Base-by-base conservation (phyloP, 2,797 vertebrate species). In the Pseudopleuronectes americanus region DNA sequence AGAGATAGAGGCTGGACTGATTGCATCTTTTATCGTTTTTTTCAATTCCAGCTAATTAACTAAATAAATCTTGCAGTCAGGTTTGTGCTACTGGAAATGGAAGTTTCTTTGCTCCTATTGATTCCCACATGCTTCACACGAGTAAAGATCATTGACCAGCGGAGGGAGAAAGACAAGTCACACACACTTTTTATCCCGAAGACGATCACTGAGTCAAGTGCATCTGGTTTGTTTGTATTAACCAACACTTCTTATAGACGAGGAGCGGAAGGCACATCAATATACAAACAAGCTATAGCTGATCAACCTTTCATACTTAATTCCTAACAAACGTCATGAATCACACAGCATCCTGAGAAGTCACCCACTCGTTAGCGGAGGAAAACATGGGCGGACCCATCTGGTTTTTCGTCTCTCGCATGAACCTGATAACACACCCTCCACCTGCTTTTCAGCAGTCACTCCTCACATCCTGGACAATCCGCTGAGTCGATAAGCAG, bases 1-100 rank as follows among this genome's bases (percentile, higher is more conserved):
- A 54, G 54, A 66, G 59, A 54, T 73, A 8, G 58, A 61, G 55
- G 66, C 56, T 13, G 19, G 57, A 45, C 28, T 45, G 75, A 89
- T 87, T 85, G 74, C 71, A 84, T 87, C 71, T 89, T 91, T 90
- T 86, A 83, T 88, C 79, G 49, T 71, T 67, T 68, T 48, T 61
- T 66, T 47, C 47, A 63, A 81, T 86, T 88, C 59, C 52, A 71
- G 72, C 64, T 90, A 94, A 94, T 95, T 93, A 92, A 91, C 81
- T 49, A 74, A 90, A 92, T 93, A 92, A 91, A 92, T 93, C 91
- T 92, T 80, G 68, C 64, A 90, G 74, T 91, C 81, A 79, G 77
- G 87, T 77, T 89, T 86, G 83, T 76, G 72, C 82, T 65, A 76
- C 74, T 59, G 69, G 81, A 92, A 90, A 88, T 81, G 67, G 77